Conservation (phyloP, 2,888 invertebrate genomes). For the Siphonodentalium dalli region DNA sequence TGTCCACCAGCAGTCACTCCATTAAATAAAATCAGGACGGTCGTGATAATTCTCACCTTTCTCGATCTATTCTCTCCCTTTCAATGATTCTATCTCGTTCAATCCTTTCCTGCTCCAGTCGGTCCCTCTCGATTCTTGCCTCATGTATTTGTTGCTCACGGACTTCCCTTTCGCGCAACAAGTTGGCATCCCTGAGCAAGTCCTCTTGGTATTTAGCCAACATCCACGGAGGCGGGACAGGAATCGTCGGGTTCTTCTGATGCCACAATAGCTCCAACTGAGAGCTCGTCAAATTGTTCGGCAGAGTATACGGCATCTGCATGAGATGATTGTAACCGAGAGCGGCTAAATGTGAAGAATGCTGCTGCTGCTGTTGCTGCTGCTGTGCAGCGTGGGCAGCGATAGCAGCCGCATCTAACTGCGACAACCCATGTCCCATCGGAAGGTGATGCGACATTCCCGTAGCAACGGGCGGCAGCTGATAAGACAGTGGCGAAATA, state of each 20-base stretch:
- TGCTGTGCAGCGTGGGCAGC: constrained; percentile 45
- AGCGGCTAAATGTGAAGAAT: constrained; percentile 24
- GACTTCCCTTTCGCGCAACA: constrained; percentile 64
- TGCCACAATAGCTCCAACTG: constrained; percentile 61
- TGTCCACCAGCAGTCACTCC: too few species aligned
- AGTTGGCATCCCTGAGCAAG: constrained; percentile 46
- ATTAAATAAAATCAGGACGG: too few species aligned
- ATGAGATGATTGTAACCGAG: too few species aligned
- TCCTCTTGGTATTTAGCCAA: constrained; percentile 57
- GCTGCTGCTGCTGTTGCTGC: constrained; percentile 43
- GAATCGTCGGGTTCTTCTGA: constrained; percentile 58
- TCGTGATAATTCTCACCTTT: too few species aligned
- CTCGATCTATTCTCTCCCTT: constrained; percentile 39
- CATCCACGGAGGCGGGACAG: constrained; percentile 56
- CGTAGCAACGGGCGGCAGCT: too few species aligned
- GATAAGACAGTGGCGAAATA: constrained; percentile 28
- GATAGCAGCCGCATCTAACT: constrained; percentile 40
- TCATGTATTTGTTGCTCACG: constrained; percentile 68
- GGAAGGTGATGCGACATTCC: too few species aligned
- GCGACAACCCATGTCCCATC: constrained; percentile 32
- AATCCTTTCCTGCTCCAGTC: constrained; percentile 47
- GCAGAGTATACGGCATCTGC: constrained; percentile 32
- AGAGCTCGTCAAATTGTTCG: constrained; percentile 36
- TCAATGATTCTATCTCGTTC: constrained; percentile 29
- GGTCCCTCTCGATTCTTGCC: constrained; percentile 46